Evolutionary conservation across 2,797 vertebrate genomes (phyloP), one percentile per base, ranked within the genome.

Genomic region (Trachurus trachurus): DNA sequence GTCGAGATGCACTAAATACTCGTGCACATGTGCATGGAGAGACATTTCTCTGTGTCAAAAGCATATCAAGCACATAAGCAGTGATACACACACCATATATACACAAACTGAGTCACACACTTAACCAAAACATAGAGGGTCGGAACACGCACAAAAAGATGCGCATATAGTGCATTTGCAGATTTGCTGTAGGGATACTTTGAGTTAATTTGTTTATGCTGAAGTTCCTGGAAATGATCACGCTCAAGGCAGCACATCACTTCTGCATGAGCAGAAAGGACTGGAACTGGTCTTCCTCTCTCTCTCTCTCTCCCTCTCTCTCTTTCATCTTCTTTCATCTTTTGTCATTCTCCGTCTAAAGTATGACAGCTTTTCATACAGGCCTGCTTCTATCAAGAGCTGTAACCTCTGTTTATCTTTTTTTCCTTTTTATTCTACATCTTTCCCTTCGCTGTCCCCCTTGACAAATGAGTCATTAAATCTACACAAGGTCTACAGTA

Each of bases 121-220:
- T 68, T 49, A 80, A 61, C 19, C 29, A 39, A 77, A 63, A 44
- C 56, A 63, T 11, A 56, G 45, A 63, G 40, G 19, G 26, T 26
- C 26, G 26, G 5, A 61, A 67, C 40, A 66, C 40, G 47, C 42
- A 61, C 21, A 78, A 65, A 76, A 69, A 42, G 3, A 78, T 50
- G 71, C 58, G 73, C 71, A 67, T 3, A 40, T 3, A 40, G n/a
- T 10, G 63, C 45, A 88, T 73, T 61, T 82, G 50, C 37, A 74
- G 59, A 85, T 54, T 66, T 2, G 26, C 88, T 90, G 76, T 50
- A 74, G 88, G 89, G 76, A 82, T 69, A 83, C 64, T 88, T 74
- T 82, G 82, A 87, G 76, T 92, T 90, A 81, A 93, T 84, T 88
- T 92, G 87, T 92, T 89, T 88, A 86, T 80, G 74, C 80, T 81